Conservation (phyloP, 2,888 invertebrate genomes). For the Calliscelio sp. region DNA sequence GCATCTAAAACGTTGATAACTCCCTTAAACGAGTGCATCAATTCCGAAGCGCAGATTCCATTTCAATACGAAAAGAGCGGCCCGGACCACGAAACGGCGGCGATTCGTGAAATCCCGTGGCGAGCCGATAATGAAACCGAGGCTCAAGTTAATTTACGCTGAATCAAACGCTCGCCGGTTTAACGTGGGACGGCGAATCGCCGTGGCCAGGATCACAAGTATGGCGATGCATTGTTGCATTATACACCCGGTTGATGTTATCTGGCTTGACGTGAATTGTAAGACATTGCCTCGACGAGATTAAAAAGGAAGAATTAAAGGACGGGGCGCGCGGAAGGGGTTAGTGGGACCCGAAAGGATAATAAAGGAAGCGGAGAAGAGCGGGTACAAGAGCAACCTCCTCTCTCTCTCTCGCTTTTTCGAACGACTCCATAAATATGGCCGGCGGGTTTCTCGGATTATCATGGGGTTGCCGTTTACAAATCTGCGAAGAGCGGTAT, state of each 20-base stretch:
- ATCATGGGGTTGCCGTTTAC: constrained; percentile 76
- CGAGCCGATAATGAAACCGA: constrained; percentile 67
- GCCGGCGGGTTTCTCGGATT: constrained; percentile 74
- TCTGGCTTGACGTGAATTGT: constrained; percentile 84
- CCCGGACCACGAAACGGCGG: constrained; percentile 56
- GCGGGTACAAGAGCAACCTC: constrained; percentile 17
- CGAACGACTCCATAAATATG: constrained; percentile 76
- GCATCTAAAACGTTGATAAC: too few species aligned
- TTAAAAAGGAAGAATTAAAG: constrained; percentile 71
- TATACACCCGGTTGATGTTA: constrained; percentile 81
- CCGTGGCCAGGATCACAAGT: too few species aligned
- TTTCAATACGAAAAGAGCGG: constrained; percentile 58
- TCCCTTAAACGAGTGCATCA: too few species aligned
- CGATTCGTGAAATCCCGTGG: constrained; percentile 68
- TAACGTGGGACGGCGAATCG: constrained; percentile 73
- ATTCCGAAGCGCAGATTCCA: constrained; percentile 55
- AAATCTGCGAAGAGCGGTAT: constrained; percentile 73
- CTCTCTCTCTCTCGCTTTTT: constrained; percentile 64
- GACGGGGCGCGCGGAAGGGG: constrained; percentile 58
- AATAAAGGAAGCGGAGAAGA: constrained; percentile 50
- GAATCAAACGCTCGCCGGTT: constrained; percentile 78
- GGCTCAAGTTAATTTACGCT: constrained; percentile 76
- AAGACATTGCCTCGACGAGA: constrained; percentile 80
- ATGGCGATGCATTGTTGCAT: constrained; percentile 80
- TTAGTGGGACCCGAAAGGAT: constrained; percentile 50